These are phyloP conservation scores for Planococcus citri DNA, from an alignment of 1,140 invertebrate species.

Conservation along the genomic window DNA sequence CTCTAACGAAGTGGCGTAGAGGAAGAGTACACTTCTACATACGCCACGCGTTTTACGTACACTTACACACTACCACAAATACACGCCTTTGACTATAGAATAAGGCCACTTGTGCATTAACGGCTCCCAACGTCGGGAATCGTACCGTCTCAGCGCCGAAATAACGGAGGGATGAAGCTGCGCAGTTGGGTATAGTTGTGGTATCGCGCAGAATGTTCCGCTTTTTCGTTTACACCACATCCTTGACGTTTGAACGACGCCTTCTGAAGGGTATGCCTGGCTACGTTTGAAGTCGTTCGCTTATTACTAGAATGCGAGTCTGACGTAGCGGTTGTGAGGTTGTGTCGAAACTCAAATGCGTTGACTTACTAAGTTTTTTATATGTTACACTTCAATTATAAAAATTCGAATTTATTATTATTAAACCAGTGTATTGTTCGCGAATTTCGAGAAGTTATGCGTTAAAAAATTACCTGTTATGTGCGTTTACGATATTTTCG, in stretches of 20 bases:
- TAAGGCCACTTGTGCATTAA: conserved; percentile 9
- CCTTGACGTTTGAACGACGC: not conserved
- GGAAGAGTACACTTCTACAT: not conserved
- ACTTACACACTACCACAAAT: not conserved
- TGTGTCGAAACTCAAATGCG: not conserved
- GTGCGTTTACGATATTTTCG: not conserved
- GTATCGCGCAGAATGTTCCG: conserved; percentile 9
- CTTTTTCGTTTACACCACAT: conserved; percentile 10
- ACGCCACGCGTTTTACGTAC: not conserved
- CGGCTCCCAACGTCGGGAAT: not conserved
- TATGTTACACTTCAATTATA: too few species aligned
- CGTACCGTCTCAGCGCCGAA: not conserved
- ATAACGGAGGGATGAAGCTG: conserved; percentile 1
- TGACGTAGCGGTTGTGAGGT: conserved; percentile 1
- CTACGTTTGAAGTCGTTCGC: not conserved
- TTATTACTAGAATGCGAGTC: conserved; percentile 3
- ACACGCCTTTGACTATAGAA: not conserved
- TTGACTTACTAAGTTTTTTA: too few species aligned
- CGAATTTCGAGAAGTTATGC: not conserved
- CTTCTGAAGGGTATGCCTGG: conserved; percentile 1
- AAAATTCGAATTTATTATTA: not conserved
- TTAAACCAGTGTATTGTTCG: not conserved
- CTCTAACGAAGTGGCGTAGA: not conserved
- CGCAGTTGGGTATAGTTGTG: not conserved
- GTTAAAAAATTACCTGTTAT: not conserved